phyloP scores from a whole-genome alignment of 1,140 invertebrate species.

The Eumaeus atala region DNA sequence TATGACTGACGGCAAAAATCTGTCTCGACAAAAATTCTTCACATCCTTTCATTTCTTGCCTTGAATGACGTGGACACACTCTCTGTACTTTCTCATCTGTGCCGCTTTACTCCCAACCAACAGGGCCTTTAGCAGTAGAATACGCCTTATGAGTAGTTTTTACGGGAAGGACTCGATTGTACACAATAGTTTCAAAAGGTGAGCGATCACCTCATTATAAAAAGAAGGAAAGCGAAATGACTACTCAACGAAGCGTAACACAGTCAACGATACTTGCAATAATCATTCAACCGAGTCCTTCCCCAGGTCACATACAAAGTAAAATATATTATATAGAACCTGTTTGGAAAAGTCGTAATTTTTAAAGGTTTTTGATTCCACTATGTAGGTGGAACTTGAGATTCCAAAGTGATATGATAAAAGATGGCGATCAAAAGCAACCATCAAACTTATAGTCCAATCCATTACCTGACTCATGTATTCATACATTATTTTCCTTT shows the following conservation, averaged over 20 bases:
- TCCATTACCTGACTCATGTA: too few relatives aligned
- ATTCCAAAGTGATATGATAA: too few relatives aligned
- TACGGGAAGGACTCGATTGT: conserved; percentile 4
- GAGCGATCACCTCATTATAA: background rate
- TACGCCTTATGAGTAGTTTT: conserved; percentile 2
- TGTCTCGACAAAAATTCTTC: too few relatives aligned
- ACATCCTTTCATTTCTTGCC: too few relatives aligned
- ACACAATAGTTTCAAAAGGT: background rate
- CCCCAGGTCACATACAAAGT: background rate
- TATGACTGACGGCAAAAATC: too few relatives aligned
- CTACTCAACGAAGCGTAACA: background rate
- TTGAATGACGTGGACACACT: too few relatives aligned
- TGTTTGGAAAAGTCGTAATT: background rate
- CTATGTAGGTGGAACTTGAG: too few relatives aligned
- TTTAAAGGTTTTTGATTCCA: too few relatives aligned
- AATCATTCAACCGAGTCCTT: background rate
- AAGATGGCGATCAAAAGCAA: too few relatives aligned
- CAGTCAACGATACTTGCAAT: background rate
- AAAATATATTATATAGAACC: background rate
- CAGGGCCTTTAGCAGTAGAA: conserved; percentile 1
- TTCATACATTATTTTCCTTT: too few relatives aligned
- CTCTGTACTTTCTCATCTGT: background rate
- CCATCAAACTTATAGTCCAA: too few relatives aligned
- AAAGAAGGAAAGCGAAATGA: background rate
- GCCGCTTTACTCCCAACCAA: background rate